These are phyloP conservation scores for Lophotriccus pileatus DNA, from an alignment of 2,797 vertebrate genomes.

Conservation along the genomic window DNA sequence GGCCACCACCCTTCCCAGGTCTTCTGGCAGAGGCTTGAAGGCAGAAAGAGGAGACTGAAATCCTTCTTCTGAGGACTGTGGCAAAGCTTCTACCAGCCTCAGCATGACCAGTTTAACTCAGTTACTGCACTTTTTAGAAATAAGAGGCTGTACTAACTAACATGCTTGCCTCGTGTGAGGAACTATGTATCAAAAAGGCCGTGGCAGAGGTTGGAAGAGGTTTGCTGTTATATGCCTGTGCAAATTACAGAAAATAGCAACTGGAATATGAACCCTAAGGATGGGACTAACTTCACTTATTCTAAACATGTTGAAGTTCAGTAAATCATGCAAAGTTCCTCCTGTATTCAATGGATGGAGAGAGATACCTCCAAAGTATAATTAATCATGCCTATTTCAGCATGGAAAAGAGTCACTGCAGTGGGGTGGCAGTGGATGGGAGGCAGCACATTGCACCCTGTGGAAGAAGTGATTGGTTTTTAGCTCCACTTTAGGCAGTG, in stretches of 20 bases:
- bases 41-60: neutral
- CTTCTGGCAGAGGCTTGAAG: neutral
- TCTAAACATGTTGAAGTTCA: neutral
- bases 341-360: neutral
- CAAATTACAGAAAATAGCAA: neutral
- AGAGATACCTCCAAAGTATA: neutral
- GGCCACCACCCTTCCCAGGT: neutral
- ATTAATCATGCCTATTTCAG: neutral
- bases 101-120: neutral
- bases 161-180: neutral
- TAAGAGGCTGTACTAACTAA: neutral
- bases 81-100: neutral
- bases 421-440: neutral
- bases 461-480: neutral
- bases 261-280: neutral
- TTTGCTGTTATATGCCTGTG: neutral
- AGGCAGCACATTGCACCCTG: fast-evolving
- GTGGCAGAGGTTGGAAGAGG: neutral
- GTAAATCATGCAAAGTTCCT: neutral
- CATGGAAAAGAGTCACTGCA: neutral
- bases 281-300: neutral
- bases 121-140: neutral
- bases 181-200: neutral
- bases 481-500: neutral
- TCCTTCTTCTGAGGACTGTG: neutral